A percentile compares a stretch with the other conserved stretches of the same genome.
Conservation (phyloP, 2,113 vertebrate genomes). For the Oncorhynchus tshawytscha region DNA sequence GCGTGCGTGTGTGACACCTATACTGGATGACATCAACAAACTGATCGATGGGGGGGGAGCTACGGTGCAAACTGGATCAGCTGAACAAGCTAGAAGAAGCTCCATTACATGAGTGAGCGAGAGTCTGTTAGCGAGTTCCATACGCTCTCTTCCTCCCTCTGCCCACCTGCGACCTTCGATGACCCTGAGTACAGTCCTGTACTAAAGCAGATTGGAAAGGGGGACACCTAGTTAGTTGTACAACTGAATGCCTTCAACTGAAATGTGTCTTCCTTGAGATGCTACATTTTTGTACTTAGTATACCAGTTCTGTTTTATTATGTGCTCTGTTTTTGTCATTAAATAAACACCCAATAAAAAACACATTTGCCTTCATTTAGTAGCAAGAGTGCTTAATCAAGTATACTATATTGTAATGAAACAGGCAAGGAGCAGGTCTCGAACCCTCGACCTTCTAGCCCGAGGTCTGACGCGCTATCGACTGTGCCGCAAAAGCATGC, state of each 20-base stretch:
- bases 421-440: no score
- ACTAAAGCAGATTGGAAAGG: no score
- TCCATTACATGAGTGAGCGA: no score
- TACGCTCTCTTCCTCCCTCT: slow-evolving; percentile 50
- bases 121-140: slow-evolving; percentile 55
- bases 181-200: background rate
- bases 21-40: slow-evolving; percentile 70
- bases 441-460: no score
- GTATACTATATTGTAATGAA: no score
- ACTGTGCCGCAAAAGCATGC: no score
- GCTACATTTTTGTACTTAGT: background rate
- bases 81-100: slow-evolving; percentile 65
- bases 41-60: slow-evolving; percentile 68
- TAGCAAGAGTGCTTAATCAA: no score
- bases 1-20: slow-evolving; percentile 19
- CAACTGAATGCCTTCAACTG: no score
- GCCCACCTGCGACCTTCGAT: slow-evolving; percentile 54
- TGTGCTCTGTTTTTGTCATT: background rate
- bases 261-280: background rate
- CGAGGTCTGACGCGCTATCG: no score
- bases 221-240: no score
- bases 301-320: no score
- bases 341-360: background rate
- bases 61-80: slow-evolving; percentile 69
- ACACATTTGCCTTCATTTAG: background rate